phyloP scores from a whole-genome alignment of 2,888 invertebrate species.

The Palloptera scutellata region DNA sequence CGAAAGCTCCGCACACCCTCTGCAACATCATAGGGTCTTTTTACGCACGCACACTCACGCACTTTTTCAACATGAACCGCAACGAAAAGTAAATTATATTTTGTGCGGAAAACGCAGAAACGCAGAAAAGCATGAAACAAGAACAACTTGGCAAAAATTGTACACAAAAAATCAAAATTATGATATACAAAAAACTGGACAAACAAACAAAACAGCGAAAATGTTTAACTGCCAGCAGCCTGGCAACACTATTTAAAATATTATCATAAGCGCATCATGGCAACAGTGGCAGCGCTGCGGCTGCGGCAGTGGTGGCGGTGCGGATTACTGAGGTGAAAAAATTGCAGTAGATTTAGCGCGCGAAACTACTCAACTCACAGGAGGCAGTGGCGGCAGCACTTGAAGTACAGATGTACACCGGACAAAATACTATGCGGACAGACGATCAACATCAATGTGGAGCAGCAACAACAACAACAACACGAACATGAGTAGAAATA shows the following conservation, averaged over 20 bases:
- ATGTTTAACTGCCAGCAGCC: constrained; percentile 16
- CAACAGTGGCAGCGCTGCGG: not conserved
- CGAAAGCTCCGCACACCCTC: no score
- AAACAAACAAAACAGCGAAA: constrained; percentile 2
- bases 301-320: not conserved
- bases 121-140: not conserved
- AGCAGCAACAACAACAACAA: constrained; percentile 25
- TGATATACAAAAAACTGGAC: constrained; percentile 26
- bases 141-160: no score
- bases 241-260: constrained; percentile 25
- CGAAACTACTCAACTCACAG: not conserved
- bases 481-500: not conserved
- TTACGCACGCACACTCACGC: no score
- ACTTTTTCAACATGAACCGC: not conserved
- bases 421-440: constrained; percentile 11
- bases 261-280: constrained; percentile 11
- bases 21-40: no score
- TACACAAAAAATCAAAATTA: constrained; percentile 29
- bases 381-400: not conserved
- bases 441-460: not conserved
- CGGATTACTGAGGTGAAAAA: constrained; percentile 11
- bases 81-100: not conserved
- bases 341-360: not conserved
- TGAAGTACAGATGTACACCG: constrained; percentile 1
- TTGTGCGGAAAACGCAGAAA: not conserved